Percentiles rank a stretch among this genome's conserved stretches.
These are phyloP conservation scores for Borostomias antarcticus DNA, from an alignment of 2,797 vertebrate species.

Conservation along the genomic window DNA sequence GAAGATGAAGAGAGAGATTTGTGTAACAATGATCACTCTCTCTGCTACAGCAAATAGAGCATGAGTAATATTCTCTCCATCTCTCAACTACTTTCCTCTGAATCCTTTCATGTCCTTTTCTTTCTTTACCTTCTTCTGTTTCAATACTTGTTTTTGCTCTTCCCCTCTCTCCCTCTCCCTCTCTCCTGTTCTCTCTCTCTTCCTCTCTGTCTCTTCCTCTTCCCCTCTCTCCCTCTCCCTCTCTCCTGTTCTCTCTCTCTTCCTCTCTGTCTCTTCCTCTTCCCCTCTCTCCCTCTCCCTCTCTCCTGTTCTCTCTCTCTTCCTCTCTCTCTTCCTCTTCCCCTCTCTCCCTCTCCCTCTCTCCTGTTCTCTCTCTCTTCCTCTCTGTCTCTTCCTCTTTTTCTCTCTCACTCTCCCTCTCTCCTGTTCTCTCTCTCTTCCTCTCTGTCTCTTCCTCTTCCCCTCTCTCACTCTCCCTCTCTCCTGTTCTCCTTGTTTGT, in stretches of 20 bases:
- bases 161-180: background rate
- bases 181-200: background rate
- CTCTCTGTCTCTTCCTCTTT: conserved; percentile 1
- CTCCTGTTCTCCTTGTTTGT: background rate
- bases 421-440: background rate
- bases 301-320: background rate
- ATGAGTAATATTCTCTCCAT: conserved; percentile 1
- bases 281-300: background rate
- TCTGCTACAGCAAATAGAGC: background rate
- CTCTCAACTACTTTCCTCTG: too few species aligned
- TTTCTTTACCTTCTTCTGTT: too few species aligned
- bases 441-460: background rate
- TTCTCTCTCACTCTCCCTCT: background rate
- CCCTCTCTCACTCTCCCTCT: background rate
- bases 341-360: background rate
- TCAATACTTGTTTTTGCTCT: conserved; percentile 1
- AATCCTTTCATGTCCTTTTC: background rate
- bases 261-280: conserved; percentile 1
- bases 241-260: background rate
- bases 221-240: background rate
- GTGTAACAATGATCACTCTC: background rate
- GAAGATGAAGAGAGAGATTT: conserved; percentile 1
- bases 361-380: background rate
- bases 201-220: too few species aligned
- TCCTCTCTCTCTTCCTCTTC: background rate